Percentiles rank a stretch among this genome's conserved stretches.
Conservation (phyloP, 2,888 invertebrate genomes). For the Nomada flava region DNA sequence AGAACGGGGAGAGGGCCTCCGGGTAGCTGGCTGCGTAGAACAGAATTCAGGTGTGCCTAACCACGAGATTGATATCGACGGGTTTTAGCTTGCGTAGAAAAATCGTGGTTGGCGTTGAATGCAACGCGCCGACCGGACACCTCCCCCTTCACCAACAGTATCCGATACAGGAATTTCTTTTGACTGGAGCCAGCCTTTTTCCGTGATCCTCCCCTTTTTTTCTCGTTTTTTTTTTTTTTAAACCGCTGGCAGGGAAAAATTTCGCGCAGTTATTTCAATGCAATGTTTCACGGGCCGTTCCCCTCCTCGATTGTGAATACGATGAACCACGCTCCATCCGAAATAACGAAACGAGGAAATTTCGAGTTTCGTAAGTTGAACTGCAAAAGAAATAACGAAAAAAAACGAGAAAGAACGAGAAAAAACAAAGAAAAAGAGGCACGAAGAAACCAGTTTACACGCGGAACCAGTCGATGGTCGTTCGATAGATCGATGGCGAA, state of each 20-base stretch:
- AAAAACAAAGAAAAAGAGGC: background rate
- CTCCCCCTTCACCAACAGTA: background rate
- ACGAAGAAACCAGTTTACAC: slow-evolving; percentile 1
- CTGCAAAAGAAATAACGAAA: no score
- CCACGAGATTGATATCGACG: slow-evolving; percentile 66
- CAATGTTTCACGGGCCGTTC: background rate
- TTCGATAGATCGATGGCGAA: slow-evolving; percentile 6
- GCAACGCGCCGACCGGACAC: slow-evolving; percentile 32
- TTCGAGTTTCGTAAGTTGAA: background rate
- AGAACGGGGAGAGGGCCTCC: slow-evolving; percentile 51
- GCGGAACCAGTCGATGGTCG: slow-evolving; percentile 4
- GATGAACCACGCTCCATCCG: background rate
- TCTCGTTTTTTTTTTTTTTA: background rate
- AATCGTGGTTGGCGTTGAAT: slow-evolving; percentile 45
- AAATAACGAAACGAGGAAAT: slow-evolving; percentile 19
- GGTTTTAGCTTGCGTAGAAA: slow-evolving; percentile 49
- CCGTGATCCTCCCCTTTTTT: background rate
- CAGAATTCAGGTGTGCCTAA: slow-evolving; percentile 66
- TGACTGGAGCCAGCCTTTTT: background rate
- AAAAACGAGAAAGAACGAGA: no score
- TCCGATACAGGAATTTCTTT: slow-evolving; percentile 19
- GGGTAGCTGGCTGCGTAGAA: slow-evolving; percentile 19
- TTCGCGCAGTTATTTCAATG: background rate
- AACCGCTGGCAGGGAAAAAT: background rate
- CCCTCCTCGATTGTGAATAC: slow-evolving; percentile 3